Conservation (phyloP, 2,888 invertebrate genomes). For the Schizaphis graminum region DNA sequence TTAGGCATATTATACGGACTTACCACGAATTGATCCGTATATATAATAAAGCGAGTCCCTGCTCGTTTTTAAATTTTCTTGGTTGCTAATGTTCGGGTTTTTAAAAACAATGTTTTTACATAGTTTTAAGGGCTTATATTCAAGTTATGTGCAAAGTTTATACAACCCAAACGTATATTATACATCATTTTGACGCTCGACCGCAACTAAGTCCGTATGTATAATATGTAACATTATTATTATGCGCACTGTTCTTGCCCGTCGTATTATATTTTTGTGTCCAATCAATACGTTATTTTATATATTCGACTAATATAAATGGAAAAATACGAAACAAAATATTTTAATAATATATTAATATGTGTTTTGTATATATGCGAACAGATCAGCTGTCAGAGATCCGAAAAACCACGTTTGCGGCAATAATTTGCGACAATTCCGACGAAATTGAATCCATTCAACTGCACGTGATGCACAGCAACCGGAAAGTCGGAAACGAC, state of each 20-base stretch:
- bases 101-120: background rate
- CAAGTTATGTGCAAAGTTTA: background rate
- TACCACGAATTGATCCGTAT: background rate
- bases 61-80: background rate
- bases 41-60: background rate
- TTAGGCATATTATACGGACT: background rate
- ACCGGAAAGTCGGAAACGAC: conserved; percentile 72
- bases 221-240: background rate
- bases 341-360: background rate
- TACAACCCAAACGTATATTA: background rate
- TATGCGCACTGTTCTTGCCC: background rate
- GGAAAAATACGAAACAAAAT: background rate
- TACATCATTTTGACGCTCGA: background rate
- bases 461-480: conserved; percentile 79
- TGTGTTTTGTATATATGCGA: conserved; percentile 59
- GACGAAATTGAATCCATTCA: conserved; percentile 78
- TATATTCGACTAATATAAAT: background rate
- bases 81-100: background rate
- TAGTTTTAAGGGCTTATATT: background rate
- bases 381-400: conserved; percentile 85
- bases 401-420: conserved; percentile 81
- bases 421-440: conserved; percentile 84
- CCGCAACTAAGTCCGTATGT: background rate
- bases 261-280: background rate
- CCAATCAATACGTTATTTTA: background rate